Conservation (phyloP, 2,888 invertebrate species). For the Phortica okadai region DNA sequence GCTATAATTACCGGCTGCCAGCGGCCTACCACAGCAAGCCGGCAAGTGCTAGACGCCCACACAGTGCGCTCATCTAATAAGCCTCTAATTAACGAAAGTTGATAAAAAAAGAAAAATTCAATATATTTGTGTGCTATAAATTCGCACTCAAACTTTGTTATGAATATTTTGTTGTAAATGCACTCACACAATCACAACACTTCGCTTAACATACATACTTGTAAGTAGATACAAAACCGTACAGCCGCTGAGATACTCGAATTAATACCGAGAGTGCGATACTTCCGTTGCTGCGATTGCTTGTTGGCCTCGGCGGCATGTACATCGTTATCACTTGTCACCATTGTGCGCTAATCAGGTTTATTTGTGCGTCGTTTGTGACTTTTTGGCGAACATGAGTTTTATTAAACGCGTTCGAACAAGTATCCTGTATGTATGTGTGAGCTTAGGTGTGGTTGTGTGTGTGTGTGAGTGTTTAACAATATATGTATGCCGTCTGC, state of each 20-base stretch:
- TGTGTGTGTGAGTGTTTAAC: conserved; percentile 15
- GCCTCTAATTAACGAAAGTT: conserved; percentile 58
- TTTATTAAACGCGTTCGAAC: conserved; percentile 55
- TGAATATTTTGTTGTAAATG: conserved; percentile 30
- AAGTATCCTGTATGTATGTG: conserved; percentile 1
- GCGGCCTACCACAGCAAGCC: background rate
- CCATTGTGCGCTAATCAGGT: conserved; percentile 62
- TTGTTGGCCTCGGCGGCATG: conserved; percentile 4
- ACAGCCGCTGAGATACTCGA: background rate
- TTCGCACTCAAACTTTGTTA: conserved; percentile 35
- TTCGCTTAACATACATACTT: background rate
- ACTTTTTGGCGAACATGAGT: conserved; percentile 65
- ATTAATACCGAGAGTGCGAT: background rate
- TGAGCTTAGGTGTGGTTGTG: conserved; percentile 10
- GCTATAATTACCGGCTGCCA: background rate
- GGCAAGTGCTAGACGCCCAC: background rate
- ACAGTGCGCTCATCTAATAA: conserved; percentile 51
- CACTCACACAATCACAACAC: background rate
- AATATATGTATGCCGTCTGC: conserved; percentile 47
- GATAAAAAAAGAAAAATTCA: conserved; percentile 8
- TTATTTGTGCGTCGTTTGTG: conserved; percentile 59
- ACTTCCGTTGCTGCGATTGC: background rate
- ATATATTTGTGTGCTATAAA: conserved; percentile 41
- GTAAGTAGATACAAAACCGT: background rate
- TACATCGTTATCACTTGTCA: conserved; percentile 45